phyloP scores from a whole-genome alignment of 2,113 vertebrate genomes.

The Pomatostomus ruficeps region DNA sequence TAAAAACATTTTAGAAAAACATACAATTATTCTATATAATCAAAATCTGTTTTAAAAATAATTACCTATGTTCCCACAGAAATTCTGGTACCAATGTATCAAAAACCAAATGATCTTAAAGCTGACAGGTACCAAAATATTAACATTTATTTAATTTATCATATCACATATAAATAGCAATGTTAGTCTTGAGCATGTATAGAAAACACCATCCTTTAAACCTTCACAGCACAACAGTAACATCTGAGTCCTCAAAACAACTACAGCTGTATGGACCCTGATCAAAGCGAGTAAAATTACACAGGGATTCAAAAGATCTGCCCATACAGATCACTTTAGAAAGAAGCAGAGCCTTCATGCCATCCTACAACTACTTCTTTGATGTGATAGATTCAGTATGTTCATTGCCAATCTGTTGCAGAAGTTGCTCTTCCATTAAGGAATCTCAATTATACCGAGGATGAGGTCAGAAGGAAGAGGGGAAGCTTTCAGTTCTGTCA shows the following conservation, averaged over 20 bases:
- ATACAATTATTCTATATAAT: background rate
- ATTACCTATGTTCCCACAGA: background rate
- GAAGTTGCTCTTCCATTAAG: background rate
- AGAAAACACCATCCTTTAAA: background rate
- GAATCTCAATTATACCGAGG: background rate
- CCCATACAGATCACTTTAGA: background rate
- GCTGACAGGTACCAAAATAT: background rate
- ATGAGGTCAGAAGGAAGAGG: background rate
- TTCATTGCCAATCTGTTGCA: background rate
- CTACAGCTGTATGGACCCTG: background rate
- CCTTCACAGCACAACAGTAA: background rate
- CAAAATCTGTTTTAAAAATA: background rate
- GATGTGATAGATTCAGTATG: conserved; percentile 45
- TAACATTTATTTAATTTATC: background rate
- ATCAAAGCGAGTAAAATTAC: conserved; percentile 25
- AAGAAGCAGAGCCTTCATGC: conserved; percentile 12
- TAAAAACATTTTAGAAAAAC: background rate
- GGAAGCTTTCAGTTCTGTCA: background rate
- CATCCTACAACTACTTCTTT: conserved; percentile 38
- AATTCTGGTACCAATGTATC: background rate
- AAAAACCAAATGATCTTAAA: background rate
- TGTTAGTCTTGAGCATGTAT: background rate
- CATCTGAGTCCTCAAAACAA: conserved; percentile 4
- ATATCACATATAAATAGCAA: background rate
- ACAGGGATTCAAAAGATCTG: background rate